Evolutionary conservation across 2,888 invertebrate species (phyloP), one percentile per base, ranked within the genome.

Genomic region (Synergus gifuensis): DNA sequence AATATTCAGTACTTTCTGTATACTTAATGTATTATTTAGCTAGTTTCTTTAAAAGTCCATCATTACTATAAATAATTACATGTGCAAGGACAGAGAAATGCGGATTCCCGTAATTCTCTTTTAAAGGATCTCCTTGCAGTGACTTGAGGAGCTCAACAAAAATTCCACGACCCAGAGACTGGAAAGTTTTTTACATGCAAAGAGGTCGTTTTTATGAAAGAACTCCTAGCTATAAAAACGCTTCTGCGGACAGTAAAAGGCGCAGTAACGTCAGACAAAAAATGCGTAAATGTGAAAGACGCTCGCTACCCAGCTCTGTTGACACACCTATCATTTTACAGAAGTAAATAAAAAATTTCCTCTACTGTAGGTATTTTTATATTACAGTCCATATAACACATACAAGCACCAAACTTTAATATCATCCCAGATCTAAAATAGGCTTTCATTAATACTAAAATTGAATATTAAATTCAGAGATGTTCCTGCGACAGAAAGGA

Each of bases 171-270:
- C 60, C 60, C 42, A 76, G 58, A 22, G 60, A 42, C 60, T 44
- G 42, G 22, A 44, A 44, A 14, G 49, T 60, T 62, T 60, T 42
- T 81, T 79, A 80, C 49, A 73, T 73, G 87, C 79, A 86, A 87
- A 86, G 83, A 83, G 86, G 84, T 83, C 85, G 42, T 86, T 87
- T 86, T 86, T 84, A 82, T 83, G 83, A 85, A 85, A 85, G 84
- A 85, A 82, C 83, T 82, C 79, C 76, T 80, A 78, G 87, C 85
- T 84, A 87, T 89, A 89, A 90, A 88, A 89, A 87, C 87, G 54
- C 89, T 89, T 89, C 87, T 86, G 86, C 78, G 84, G 84, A 83
- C 80, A 76, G 83, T 87, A 85, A 87, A 86, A 85, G 81, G 83
- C 76, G 76, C n/a, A 22, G 40, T 64, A 64, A 77, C 64, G 54